Conservation (phyloP, 2,888 invertebrate species). For the Yponomeuta malinellus region DNA sequence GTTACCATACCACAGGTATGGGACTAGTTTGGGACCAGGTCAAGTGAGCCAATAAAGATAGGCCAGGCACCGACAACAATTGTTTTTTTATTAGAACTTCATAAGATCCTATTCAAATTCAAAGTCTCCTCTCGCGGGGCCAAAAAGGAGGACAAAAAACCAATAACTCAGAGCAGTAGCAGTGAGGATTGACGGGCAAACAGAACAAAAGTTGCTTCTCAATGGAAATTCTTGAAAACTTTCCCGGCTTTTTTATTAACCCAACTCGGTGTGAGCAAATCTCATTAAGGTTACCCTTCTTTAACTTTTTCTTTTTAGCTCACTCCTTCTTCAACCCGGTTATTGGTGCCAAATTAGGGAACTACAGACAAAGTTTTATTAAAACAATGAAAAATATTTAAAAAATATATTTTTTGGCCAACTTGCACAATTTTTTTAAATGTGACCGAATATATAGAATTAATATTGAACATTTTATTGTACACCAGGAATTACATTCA, state of each 20-base stretch:
- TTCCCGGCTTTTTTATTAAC: conserved; percentile 35
- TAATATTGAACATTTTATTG: too few species aligned
- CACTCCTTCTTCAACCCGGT: background rate
- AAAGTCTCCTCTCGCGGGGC: background rate
- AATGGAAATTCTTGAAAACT: conserved; percentile 36
- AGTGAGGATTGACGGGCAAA: conserved; percentile 32
- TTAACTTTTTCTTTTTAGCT: conserved; percentile 21
- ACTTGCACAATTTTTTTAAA: too few species aligned
- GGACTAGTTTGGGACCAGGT: too few species aligned
- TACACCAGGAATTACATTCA: too few species aligned
- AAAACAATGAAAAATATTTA: too few species aligned
- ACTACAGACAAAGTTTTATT: background rate
- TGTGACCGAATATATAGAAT: too few species aligned
- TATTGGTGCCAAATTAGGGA: background rate
- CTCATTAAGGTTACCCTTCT: conserved; percentile 34
- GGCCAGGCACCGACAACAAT: too few species aligned
- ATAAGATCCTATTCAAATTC: too few species aligned
- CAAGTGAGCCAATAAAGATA: too few species aligned
- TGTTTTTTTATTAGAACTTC: too few species aligned
- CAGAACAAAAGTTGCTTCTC: conserved; percentile 37
- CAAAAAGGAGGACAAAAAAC: background rate
- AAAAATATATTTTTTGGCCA: too few species aligned
- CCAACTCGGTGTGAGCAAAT: conserved; percentile 27
- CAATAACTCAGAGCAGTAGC: background rate
- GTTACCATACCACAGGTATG: too few species aligned